A percentile compares a stretch with the other conserved stretches of the same genome.
Evolutionary conservation across 92 coral and sea anemone genomes (phyloP).

Genomic region (Porites rus): DNA sequence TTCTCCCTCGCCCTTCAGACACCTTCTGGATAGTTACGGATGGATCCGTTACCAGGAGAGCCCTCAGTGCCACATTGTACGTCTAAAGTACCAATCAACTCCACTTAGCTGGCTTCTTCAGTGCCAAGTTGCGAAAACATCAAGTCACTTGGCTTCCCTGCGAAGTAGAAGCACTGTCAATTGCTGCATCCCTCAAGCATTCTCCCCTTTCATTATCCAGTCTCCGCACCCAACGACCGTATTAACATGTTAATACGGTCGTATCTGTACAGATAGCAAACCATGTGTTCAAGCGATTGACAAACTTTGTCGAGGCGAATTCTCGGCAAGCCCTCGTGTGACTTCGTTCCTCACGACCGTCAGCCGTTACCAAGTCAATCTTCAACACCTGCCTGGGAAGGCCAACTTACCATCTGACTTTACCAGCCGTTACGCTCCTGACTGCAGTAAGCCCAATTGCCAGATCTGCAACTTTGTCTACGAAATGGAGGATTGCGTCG

Average conservation of each 20-base stretch:
- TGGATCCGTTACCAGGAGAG: constrained; percentile 37
- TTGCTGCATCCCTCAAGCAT: constrained; percentile 60
- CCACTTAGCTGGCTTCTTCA: constrained; percentile 68
- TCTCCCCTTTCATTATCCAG: constrained; percentile 72
- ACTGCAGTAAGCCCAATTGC: constrained; percentile 53
- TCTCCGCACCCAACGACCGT: constrained; percentile 40
- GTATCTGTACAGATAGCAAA: constrained; percentile 61
- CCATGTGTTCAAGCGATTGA: constrained; percentile 70
- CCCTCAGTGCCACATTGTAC: constrained; percentile 60
- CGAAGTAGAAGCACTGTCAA: constrained; percentile 61
- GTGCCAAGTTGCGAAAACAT: constrained; percentile 60
- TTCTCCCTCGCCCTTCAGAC: constrained; percentile 52
- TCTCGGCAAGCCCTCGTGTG: constrained; percentile 67
- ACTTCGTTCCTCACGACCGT: constrained; percentile 60
- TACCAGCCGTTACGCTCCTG: constrained; percentile 76
- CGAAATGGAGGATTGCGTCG: constrained; percentile 55
- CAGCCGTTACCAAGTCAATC: constrained; percentile 61
- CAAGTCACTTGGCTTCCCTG: constrained; percentile 77
- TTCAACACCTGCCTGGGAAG: constrained; percentile 62
- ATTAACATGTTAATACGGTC: no score
- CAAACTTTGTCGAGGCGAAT: constrained; percentile 63
- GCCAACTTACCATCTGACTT: constrained; percentile 67
- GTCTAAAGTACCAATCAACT: constrained; percentile 38
- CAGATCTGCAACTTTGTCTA: constrained; percentile 61
- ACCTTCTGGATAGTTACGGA: constrained; percentile 62